Percentiles rank a stretch among this genome's conserved stretches.
phyloP scores from a whole-genome alignment of 2,888 invertebrate species.

The Sarcophaga variegata region DNA sequence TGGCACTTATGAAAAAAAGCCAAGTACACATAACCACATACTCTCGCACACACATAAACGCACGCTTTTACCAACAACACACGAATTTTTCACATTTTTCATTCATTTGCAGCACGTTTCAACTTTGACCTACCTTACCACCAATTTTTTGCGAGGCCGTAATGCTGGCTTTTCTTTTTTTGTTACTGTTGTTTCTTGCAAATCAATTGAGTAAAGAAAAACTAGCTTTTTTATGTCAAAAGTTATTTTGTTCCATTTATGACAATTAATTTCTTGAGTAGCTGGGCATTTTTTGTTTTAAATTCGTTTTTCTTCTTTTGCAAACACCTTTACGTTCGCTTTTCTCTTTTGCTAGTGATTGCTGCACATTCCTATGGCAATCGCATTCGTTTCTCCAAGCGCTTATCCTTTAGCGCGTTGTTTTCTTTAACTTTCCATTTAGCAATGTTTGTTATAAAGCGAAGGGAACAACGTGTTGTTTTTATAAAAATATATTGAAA shows the following conservation, averaged over 20 bases:
- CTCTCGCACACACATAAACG: conserved; percentile 61
- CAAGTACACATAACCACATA: conserved; percentile 36
- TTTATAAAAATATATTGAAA: conserved; percentile 72
- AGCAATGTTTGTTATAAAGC: conserved; percentile 44
- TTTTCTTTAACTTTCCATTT: conserved; percentile 47
- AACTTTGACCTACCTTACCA: conserved; percentile 81
- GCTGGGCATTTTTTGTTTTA: conserved; percentile 64
- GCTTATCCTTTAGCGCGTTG: conserved; percentile 65
- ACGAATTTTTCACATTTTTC: conserved; percentile 47
- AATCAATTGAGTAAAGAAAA: conserved; percentile 40
- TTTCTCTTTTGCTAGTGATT: conserved; percentile 26
- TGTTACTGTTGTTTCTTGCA: not conserved
- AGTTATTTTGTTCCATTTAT: conserved; percentile 72
- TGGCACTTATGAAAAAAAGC: not conserved
- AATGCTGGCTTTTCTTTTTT: conserved; percentile 62
- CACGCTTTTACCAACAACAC: conserved; percentile 17
- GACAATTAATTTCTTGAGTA: conserved; percentile 49
- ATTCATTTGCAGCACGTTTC: conserved; percentile 72
- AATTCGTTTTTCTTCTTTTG: conserved; percentile 55
- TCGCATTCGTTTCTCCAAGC: conserved; percentile 54
- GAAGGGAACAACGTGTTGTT: conserved; percentile 58
- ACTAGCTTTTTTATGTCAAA: conserved; percentile 34
- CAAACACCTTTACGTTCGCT: conserved; percentile 47
- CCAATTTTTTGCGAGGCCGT: conserved; percentile 75
- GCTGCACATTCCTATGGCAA: conserved; percentile 41